Conservation (phyloP, 2,888 invertebrate genomes). For the Agrochola lota region DNA sequence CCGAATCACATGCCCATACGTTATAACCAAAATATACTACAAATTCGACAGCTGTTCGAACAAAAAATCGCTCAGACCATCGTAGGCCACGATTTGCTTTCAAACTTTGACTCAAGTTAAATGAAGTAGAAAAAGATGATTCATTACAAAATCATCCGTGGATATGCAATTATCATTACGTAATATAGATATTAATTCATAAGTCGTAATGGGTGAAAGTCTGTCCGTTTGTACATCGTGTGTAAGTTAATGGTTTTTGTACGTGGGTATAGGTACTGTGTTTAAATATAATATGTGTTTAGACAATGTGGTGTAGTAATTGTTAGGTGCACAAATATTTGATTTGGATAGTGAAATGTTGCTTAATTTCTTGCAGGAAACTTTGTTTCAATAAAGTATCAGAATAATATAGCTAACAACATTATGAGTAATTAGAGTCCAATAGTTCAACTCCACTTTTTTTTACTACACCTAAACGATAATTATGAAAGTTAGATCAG, state of each 20-base stretch:
- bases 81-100: not conserved
- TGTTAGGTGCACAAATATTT: slow-evolving; percentile 20
- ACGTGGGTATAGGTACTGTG: slow-evolving; percentile 25
- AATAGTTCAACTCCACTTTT: not conserved
- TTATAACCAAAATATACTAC: not conserved
- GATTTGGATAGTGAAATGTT: slow-evolving; percentile 5
- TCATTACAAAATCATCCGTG: slow-evolving; percentile 40
- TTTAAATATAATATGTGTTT: slow-evolving; percentile 14
- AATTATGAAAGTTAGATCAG: not conserved
- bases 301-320: slow-evolving; percentile 2
- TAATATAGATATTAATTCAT: slow-evolving; percentile 60
- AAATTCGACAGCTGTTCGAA: not conserved
- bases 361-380: not conserved
- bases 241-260: slow-evolving; percentile 40
- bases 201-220: slow-evolving; percentile 62
- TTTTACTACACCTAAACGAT: not conserved
- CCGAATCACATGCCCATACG: no score
- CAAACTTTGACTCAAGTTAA: slow-evolving; percentile 7
- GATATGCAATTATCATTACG: slow-evolving; percentile 56
- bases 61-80: not conserved
- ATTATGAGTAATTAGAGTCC: not conserved
- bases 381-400: no score
- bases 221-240: slow-evolving; percentile 30
- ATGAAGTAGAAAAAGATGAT: slow-evolving; percentile 38
- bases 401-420: not conserved